Percentiles rank a stretch among this genome's conserved stretches.
These are phyloP conservation scores for Chalcosyrphus nemorum DNA, from an alignment of 2,888 invertebrate species.

Conservation along the genomic window DNA sequence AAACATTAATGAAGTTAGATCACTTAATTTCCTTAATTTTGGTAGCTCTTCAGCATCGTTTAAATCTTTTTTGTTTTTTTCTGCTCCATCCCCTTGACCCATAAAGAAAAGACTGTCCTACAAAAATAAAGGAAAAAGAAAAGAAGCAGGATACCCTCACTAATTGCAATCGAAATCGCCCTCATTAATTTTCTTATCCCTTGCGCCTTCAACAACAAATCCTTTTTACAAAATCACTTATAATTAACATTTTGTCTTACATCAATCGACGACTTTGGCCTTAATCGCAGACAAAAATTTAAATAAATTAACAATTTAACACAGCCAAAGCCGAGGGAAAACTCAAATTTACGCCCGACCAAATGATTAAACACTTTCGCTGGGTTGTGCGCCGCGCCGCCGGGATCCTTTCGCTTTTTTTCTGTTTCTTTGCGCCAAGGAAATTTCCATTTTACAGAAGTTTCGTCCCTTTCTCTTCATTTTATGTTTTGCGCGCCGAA, in stretches of 20 bases:
- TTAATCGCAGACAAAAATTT: conserved; percentile 49
- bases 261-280: conserved; percentile 41
- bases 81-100: neutral
- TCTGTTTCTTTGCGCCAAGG: neutral
- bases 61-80: conserved; percentile 2
- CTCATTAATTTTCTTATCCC: conserved; percentile 47
- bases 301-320: conserved; percentile 65
- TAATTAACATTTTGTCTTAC: conserved; percentile 61
- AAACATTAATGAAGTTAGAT: conserved; percentile 43
- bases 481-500: conserved; percentile 18
- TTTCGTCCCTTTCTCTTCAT: neutral
- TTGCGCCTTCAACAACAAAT: neutral
- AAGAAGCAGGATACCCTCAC: conserved; percentile 9
- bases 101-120: conserved; percentile 6
- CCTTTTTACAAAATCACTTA: conserved; percentile 47
- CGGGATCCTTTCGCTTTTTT: neutral
- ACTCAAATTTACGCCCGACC: conserved; percentile 31
- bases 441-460: conserved; percentile 38
- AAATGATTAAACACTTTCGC: conserved; percentile 64
- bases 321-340: conserved; percentile 11
- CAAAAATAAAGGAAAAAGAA: neutral
- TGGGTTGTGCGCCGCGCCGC: neutral
- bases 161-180: conserved; percentile 57
- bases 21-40: conserved; percentile 19
- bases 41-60: too few species aligned